phyloP scores from a whole-genome alignment of 37 sponge, comb jelly and placozoan genomes.

The Chondrosia reniformis region DNA sequence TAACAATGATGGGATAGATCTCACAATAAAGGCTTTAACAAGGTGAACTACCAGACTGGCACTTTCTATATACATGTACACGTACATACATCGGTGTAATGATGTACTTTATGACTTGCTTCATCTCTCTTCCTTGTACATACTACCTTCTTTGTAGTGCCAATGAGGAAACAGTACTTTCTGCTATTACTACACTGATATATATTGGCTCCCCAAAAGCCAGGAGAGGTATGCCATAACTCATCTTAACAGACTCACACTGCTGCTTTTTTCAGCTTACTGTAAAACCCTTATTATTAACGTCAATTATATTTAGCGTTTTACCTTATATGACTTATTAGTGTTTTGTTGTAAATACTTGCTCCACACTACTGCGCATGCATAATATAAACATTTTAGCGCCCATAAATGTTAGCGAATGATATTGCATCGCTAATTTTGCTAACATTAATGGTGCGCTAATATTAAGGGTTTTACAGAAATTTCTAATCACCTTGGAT shows the following conservation, averaged over 20 bases:
- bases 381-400: too few relatives aligned
- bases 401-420: too few relatives aligned
- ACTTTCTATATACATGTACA: background rate
- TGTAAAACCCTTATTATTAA: too few relatives aligned
- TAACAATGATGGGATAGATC: slow-evolving; percentile 62
- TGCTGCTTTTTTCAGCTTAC: too few relatives aligned
- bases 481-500: background rate
- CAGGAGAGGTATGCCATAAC: slow-evolving; percentile 57
- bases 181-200: slow-evolving; percentile 69
- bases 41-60: slow-evolving; percentile 15
- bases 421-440: too few relatives aligned
- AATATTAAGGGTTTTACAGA: too few relatives aligned
- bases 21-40: slow-evolving; percentile 46
- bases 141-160: slow-evolving; percentile 22
- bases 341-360: too few relatives aligned
- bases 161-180: slow-evolving; percentile 77
- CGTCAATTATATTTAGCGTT: too few relatives aligned
- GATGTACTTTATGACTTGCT: background rate
- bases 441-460: too few relatives aligned
- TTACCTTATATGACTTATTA: too few relatives aligned
- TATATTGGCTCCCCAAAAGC: slow-evolving; percentile 55
- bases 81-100: background rate
- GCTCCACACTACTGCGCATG: too few relatives aligned
- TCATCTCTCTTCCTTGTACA: background rate
- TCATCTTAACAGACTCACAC: too few relatives aligned